Evolutionary conservation across 2,888 invertebrate genomes (phyloP).

Genomic region (Oscheius onirici): DNA sequence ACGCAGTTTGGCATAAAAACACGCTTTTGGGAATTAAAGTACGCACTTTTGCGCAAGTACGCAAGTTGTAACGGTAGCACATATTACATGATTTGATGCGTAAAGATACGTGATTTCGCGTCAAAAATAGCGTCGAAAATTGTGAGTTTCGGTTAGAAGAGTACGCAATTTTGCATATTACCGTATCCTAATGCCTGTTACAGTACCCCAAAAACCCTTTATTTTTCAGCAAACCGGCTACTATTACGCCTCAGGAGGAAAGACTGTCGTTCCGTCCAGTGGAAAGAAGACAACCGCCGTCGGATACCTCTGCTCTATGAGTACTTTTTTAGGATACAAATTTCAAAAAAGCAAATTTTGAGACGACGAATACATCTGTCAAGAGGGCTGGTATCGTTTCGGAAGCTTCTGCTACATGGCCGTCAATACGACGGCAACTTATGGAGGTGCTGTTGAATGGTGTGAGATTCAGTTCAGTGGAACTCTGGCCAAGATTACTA

Average conservation of each 20-base stretch:
- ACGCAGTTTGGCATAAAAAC: too few species aligned
- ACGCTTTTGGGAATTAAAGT: too few species aligned
- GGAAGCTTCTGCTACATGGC: conserved; percentile 19
- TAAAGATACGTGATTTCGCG: too few species aligned
- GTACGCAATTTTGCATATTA: too few species aligned
- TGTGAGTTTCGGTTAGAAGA: too few species aligned
- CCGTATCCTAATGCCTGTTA: too few species aligned
- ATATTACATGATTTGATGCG: too few species aligned
- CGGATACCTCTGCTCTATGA: conserved; percentile 19
- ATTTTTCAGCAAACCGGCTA: conserved; percentile 25
- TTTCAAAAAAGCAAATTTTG: background rate
- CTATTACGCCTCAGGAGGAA: conserved; percentile 8
- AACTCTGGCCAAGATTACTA: background rate
- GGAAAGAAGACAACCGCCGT: conserved; percentile 1
- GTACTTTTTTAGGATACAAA: background rate
- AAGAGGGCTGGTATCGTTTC: conserved; percentile 3
- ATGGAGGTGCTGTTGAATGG: background rate
- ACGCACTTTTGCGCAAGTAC: too few species aligned
- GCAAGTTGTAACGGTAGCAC: too few species aligned
- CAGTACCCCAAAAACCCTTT: background rate
- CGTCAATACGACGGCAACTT: background rate
- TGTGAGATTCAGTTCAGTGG: background rate
- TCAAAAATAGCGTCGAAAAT: too few species aligned
- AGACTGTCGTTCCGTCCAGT: conserved; percentile 6
- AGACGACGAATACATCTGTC: conserved; percentile 20